phyloP scores from a whole-genome alignment of 2,113 vertebrate species.

The Pleuronectes platessa region DNA sequence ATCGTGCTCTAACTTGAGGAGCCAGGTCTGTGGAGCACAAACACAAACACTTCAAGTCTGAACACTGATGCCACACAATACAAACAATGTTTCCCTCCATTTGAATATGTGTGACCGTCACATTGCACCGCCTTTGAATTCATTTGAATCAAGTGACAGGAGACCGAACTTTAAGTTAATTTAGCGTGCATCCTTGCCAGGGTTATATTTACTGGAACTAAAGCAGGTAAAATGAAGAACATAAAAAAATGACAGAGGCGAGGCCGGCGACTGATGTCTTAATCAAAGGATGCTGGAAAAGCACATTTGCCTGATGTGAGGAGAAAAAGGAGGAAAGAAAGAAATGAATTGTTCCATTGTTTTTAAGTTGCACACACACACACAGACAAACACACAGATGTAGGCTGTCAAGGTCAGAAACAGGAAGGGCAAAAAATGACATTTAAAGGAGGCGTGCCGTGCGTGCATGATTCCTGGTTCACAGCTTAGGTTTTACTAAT shows the following conservation, averaged over 20 bases:
- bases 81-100: background rate
- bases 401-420: constrained; percentile 32
- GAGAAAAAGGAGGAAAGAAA: constrained; percentile 9
- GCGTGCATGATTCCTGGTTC: background rate
- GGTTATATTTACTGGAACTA: constrained; percentile 1
- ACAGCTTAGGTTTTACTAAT: constrained; percentile 30
- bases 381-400: background rate
- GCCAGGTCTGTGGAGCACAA: background rate
- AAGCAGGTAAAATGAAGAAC: background rate
- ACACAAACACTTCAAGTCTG: background rate
- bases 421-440: background rate
- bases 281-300: constrained; percentile 17
- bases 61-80: background rate
- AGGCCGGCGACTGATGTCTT: constrained; percentile 11
- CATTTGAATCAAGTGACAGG: background rate
- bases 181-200: background rate
- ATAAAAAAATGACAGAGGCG: background rate
- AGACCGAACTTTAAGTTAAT: background rate
- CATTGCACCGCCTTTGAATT: background rate
- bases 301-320: constrained; percentile 8
- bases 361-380: constrained; percentile 4
- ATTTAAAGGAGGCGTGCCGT: constrained; percentile 14
- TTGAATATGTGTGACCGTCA: background rate
- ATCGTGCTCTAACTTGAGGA: background rate
- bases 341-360: constrained; percentile 10